Conservation (phyloP, 64 coral and sea anemone genomes). For the Pachyseris speciosa region DNA sequence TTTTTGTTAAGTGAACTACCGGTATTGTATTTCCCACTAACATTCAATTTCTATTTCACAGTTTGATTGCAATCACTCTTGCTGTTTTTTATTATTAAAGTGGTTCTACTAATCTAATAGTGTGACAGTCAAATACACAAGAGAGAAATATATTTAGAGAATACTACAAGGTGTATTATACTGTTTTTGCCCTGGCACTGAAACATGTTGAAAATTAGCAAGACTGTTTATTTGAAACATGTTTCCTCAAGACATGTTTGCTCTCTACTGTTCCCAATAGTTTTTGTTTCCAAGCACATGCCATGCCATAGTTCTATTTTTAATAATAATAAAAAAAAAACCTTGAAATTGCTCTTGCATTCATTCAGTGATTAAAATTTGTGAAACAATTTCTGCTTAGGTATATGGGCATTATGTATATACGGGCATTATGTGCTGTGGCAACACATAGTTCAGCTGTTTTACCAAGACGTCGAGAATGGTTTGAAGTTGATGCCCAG, state of each 20-base stretch:
- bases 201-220: no score
- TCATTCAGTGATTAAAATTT: neutral
- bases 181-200: no score
- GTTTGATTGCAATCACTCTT: neutral
- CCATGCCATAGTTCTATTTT: neutral
- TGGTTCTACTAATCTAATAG: neutral
- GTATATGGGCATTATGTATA: constrained; percentile 40
- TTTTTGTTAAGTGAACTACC: neutral
- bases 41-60: neutral
- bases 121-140: no score
- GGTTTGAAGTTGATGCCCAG: constrained; percentile 33
- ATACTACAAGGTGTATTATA: no score
- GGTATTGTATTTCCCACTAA: neutral
- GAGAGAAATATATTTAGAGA: no score
- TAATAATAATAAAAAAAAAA: neutral
- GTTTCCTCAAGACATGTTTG: no score
- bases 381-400: neutral
- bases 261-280: no score
- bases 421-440: constrained; percentile 10
- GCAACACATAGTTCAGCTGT: constrained; percentile 50
- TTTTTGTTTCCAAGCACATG: neutral
- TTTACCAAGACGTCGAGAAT: constrained; percentile 48
- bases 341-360: neutral
- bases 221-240: no score
- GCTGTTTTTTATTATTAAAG: constrained; percentile 13